Evolutionary conservation across 2,797 vertebrate species (phyloP).

Genomic region (Myotis findleyi): DNA sequence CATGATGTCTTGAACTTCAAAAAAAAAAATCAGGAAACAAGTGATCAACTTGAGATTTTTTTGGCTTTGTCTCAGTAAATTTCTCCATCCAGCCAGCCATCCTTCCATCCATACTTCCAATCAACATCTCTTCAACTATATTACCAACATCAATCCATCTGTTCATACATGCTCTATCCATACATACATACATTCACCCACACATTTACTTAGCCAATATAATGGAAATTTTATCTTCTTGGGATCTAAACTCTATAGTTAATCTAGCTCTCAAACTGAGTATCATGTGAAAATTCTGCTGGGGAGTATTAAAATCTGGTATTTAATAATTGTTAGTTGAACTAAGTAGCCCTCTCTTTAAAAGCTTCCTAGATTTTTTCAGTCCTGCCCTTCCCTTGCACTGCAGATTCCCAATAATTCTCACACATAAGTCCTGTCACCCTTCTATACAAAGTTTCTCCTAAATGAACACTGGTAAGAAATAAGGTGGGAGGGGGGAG

Average conservation of each 20-base stretch:
- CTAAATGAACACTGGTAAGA: not conserved
- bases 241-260: constrained; percentile 10
- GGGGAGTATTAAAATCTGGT: not conserved
- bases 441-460: constrained; percentile 1
- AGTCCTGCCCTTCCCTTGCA: not conserved
- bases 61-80: not conserved
- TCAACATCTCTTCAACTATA: not conserved
- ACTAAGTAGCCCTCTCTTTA: constrained; percentile 29
- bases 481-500: too few relatives aligned
- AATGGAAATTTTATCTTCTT: not conserved
- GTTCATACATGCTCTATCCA: not conserved
- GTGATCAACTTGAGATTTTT: not conserved
- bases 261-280: constrained; percentile 20
- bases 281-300: constrained; percentile 19
- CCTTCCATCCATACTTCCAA: not conserved
- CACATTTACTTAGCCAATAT: not conserved
- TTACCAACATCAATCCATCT: not conserved
- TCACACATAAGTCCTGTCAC: not conserved
- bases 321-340: constrained; percentile 12
- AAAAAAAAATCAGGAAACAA: constrained; percentile 7
- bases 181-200: not conserved
- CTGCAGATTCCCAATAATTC: not conserved
- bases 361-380: constrained; percentile 34
- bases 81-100: not conserved
- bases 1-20: constrained; percentile 12